phyloP scores from a whole-genome alignment of 1,140 invertebrate species.

The Bombus balteatus region DNA sequence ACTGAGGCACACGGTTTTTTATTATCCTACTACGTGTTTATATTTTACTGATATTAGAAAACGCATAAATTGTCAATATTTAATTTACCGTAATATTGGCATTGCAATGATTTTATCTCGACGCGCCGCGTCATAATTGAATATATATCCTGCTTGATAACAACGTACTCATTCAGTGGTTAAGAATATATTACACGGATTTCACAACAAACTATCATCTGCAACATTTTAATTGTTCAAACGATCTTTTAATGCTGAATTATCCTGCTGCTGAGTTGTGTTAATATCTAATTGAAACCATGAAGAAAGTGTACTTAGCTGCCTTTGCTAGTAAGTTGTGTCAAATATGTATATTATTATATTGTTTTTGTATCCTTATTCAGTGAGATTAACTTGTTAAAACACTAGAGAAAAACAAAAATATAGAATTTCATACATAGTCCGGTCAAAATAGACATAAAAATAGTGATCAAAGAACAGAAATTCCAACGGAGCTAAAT shows the following conservation, averaged over 20 bases:
- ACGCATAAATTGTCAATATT: neutral
- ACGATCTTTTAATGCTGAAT: neutral
- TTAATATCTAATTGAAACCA: neutral
- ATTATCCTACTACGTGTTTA: neutral
- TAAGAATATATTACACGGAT: neutral
- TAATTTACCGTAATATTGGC: neutral
- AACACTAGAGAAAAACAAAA: neutral
- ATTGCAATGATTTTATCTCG: neutral
- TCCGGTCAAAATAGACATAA: no score
- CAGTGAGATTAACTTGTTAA: neutral
- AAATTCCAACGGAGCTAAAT: no score
- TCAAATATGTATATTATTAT: slow-evolving; percentile 1
- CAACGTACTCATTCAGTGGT: neutral
- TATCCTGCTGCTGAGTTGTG: neutral
- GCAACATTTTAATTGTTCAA: neutral
- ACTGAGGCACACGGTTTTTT: neutral
- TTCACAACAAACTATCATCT: slow-evolving; percentile 2
- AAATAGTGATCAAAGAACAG: no score
- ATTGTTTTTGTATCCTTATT: no score
- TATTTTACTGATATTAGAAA: no score
- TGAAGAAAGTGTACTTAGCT: slow-evolving; percentile 52
- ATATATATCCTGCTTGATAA: slow-evolving; percentile 23
- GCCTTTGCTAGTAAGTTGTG: slow-evolving; percentile 21
- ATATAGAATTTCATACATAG: neutral
- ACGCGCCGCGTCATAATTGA: neutral